phyloP scores from a whole-genome alignment of 2,888 invertebrate genomes.

The Dascillus cervinus region DNA sequence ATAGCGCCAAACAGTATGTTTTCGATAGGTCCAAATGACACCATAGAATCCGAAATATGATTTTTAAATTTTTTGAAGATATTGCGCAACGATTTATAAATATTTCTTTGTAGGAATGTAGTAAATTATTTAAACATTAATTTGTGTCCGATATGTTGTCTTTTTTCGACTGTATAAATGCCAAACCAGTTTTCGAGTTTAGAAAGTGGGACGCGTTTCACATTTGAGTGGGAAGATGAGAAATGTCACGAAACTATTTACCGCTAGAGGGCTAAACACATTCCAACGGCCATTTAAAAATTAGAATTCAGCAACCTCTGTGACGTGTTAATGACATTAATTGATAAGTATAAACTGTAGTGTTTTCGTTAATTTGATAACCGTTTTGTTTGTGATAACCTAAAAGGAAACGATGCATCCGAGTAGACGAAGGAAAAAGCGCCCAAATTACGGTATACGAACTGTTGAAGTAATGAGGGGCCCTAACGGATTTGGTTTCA shows the following conservation, averaged over 20 bases:
- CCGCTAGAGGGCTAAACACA: slow-evolving; percentile 24
- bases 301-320: slow-evolving; percentile 22
- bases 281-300: slow-evolving; percentile 37
- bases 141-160: too few relatives aligned
- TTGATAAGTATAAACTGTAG: slow-evolving; percentile 13
- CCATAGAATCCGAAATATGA: not conserved
- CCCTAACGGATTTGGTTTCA: slow-evolving; percentile 91
- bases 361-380: slow-evolving; percentile 10
- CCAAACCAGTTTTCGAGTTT: too few relatives aligned
- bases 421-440: slow-evolving; percentile 59
- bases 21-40: slow-evolving; percentile 1
- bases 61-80: slow-evolving; percentile 1
- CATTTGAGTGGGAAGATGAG: slow-evolving; percentile 9
- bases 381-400: slow-evolving; percentile 2
- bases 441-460: slow-evolving; percentile 66
- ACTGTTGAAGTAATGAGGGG: slow-evolving; percentile 82
- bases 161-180: too few relatives aligned
- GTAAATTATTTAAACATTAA: too few relatives aligned
- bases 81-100: too few relatives aligned
- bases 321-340: slow-evolving; percentile 25
- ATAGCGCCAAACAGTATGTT: slow-evolving; percentile 5
- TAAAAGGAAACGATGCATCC: slow-evolving; percentile 47
- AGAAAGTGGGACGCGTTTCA: slow-evolving; percentile 14
- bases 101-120: too few relatives aligned
- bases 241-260: too few relatives aligned